phyloP scores from a whole-genome alignment of 2,113 vertebrate species.

The Bufo bufo region DNA sequence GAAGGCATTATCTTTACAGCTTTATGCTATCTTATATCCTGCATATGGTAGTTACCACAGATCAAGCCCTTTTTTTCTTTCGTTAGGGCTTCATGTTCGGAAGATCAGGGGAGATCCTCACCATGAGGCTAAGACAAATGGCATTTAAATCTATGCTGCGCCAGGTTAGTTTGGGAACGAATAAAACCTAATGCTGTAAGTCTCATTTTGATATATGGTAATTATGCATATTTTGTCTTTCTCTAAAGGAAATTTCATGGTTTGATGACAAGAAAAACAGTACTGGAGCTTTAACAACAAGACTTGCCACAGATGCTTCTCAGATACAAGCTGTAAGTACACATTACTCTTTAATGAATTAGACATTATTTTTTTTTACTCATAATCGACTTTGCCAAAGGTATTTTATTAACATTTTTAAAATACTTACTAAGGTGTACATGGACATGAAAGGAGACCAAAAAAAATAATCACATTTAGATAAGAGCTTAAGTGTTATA shows the following conservation, averaged over 20 bases:
- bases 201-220: not conserved
- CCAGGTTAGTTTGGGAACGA: slow-evolving; percentile 51
- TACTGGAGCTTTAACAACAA: slow-evolving; percentile 60
- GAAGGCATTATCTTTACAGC: not conserved
- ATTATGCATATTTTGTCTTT: not conserved
- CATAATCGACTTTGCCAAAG: not conserved
- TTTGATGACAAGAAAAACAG: slow-evolving; percentile 65
- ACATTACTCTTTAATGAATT: not conserved
- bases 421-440: not conserved
- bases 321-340: slow-evolving; percentile 62
- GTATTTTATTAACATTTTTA: no score
- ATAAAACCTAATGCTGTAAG: not conserved
- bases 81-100: slow-evolving; percentile 64
- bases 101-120: slow-evolving; percentile 62
- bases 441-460: not conserved
- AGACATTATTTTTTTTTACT: not conserved
- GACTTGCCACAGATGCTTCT: slow-evolving; percentile 62
- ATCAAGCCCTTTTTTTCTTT: not conserved
- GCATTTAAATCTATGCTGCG: slow-evolving; percentile 66
- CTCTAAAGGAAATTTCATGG: slow-evolving; percentile 57
- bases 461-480: not conserved
- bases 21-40: not conserved
- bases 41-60: not conserved
- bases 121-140: slow-evolving; percentile 56
- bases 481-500: not conserved